These are phyloP conservation scores for Parazoanthus darwini DNA, from an alignment of 92 coral and sea anemone species.

Conservation along the genomic window DNA sequence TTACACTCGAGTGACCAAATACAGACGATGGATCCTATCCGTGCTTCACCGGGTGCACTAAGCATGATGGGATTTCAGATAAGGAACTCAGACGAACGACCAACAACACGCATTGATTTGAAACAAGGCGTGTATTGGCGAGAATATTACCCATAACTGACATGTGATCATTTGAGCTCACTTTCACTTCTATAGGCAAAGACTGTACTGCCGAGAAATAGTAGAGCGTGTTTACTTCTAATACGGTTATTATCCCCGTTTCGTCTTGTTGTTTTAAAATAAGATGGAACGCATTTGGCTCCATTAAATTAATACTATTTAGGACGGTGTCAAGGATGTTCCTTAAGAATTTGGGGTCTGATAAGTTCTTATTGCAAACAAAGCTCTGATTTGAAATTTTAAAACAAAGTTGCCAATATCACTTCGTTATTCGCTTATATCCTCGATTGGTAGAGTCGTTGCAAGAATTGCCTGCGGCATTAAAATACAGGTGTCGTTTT, in stretches of 20 bases:
- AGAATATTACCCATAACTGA: not conserved
- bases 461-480: too few relatives aligned
- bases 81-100: slow-evolving; percentile 9
- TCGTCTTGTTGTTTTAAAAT: not conserved
- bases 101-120: not conserved
- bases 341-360: too few relatives aligned
- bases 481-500: too few relatives aligned
- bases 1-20: slow-evolving; percentile 81
- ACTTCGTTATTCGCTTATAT: too few relatives aligned
- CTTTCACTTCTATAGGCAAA: not conserved
- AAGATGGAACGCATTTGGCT: not conserved
- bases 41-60: slow-evolving; percentile 43
- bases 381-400: too few relatives aligned
- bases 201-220: not conserved
- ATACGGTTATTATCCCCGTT: not conserved
- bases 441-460: too few relatives aligned
- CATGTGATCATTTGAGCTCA: not conserved
- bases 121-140: not conserved
- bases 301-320: not conserved
- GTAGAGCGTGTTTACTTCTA: too few relatives aligned
- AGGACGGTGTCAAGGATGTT: too few relatives aligned
- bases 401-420: too few relatives aligned
- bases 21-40: slow-evolving; percentile 79
- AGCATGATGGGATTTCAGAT: not conserved
- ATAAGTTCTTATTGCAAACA: too few relatives aligned